phyloP scores from a whole-genome alignment of 23 tunicate genomes.

The Ascidia mentula region DNA sequence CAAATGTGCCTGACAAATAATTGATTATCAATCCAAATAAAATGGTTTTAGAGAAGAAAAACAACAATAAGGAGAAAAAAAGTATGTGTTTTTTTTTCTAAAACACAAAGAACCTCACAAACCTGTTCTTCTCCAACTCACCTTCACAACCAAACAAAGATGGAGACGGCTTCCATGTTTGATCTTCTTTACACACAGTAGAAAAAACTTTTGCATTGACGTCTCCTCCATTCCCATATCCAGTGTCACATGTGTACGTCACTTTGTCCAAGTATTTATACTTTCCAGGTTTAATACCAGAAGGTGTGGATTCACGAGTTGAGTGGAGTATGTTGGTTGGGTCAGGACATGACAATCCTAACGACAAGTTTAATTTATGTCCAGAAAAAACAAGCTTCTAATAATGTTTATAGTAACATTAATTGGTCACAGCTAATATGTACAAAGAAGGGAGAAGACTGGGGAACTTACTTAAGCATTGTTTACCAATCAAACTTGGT shows the following conservation, averaged over 20 bases:
- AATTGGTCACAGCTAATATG: too few relatives aligned
- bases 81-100: background rate
- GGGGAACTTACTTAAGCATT: conserved; percentile 46
- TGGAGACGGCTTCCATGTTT: conserved; percentile 58
- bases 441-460: too few relatives aligned
- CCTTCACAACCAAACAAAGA: conserved; percentile 29
- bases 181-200: conserved; percentile 31
- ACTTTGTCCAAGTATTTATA: conserved; percentile 33
- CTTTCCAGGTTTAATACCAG: conserved; percentile 28
- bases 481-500: conserved; percentile 19
- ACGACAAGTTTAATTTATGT: too few relatives aligned
- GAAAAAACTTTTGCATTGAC: background rate
- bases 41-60: background rate
- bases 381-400: too few relatives aligned
- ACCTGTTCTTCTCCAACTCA: conserved; percentile 10
- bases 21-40: background rate
- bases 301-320: conserved; percentile 20
- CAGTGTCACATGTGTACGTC: conserved; percentile 36
- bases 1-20: background rate
- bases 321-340: conserved; percentile 38
- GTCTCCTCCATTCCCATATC: conserved; percentile 24
- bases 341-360: conserved; percentile 69
- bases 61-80: background rate
- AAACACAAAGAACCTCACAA: background rate
- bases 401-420: too few relatives aligned